Evolutionary conservation across 1,140 invertebrate genomes (phyloP).

Genomic region (Drosophila tropicalis): DNA sequence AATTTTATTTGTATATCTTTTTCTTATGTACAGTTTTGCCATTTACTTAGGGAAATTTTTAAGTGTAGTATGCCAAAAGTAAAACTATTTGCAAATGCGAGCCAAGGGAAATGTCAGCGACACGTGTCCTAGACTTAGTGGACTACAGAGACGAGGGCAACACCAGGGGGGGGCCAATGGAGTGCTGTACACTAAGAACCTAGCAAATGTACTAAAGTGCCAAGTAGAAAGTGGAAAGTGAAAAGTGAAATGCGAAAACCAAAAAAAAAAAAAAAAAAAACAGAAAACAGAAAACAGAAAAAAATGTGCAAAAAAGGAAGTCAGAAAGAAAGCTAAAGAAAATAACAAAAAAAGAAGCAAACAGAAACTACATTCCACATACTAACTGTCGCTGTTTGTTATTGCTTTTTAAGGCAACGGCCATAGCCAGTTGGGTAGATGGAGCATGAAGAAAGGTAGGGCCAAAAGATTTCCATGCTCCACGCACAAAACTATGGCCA

Average conservation of each 20-base stretch:
- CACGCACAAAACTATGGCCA: conserved; percentile 28
- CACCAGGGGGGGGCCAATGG: neutral
- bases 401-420: conserved; percentile 46
- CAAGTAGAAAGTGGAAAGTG: conserved; percentile 12
- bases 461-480: conserved; percentile 6
- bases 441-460: neutral
- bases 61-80: conserved; percentile 14
- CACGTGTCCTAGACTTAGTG: conserved; percentile 31
- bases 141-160: conserved; percentile 8
- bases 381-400: conserved; percentile 67
- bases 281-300: neutral
- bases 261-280: conserved; percentile 17
- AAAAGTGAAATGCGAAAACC: conserved; percentile 60
- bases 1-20: conserved; percentile 1
- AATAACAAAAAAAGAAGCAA: neutral
- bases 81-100: conserved; percentile 32
- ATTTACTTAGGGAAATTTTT: conserved; percentile 12
- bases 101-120: conserved; percentile 40
- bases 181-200: conserved; percentile 11
- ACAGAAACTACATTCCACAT: conserved; percentile 35
- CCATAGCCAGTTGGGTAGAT: neutral
- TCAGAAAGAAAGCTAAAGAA: conserved; percentile 8
- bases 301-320: neutral
- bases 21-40: neutral
- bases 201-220: conserved; percentile 30